Conservation (phyloP, 2,797 vertebrate genomes). For the Coregonus ussuriensis region DNA sequence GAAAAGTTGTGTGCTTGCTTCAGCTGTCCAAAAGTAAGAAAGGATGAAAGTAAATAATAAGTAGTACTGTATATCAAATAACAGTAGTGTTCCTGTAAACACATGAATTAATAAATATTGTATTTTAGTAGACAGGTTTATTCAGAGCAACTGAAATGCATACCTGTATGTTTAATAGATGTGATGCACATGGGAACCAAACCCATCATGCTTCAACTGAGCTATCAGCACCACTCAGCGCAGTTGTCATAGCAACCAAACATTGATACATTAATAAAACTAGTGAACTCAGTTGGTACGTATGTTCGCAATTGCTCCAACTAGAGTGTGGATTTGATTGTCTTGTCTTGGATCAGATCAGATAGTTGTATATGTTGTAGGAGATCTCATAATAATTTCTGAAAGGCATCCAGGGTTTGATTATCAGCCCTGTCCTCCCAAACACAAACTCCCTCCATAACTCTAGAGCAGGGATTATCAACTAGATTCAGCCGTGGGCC, state of each 20-base stretch:
- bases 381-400: slow-evolving; percentile 8
- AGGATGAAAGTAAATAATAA: no score
- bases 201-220: no score
- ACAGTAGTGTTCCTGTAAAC: not conserved
- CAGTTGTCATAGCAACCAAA: slow-evolving; percentile 56
- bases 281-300: slow-evolving; percentile 2
- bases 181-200: no score
- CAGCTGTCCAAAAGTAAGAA: no score
- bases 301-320: not conserved
- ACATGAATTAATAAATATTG: not conserved
- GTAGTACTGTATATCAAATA: not conserved
- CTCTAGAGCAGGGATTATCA: not conserved
- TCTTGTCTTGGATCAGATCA: not conserved
- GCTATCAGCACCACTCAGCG: not conserved
- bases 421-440: not conserved
- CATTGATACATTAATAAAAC: slow-evolving; percentile 19
- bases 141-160: not conserved
- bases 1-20: not conserved
- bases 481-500: no score
- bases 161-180: no score
- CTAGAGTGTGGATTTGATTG: slow-evolving; percentile 11
- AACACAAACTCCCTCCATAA: slow-evolving; percentile 27
- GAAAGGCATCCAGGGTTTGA: no score
- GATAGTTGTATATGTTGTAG: slow-evolving; percentile 18
- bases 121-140: not conserved